phyloP scores from a whole-genome alignment of 2,113 vertebrate genomes.

The Cryptoleucopteryx plumbea region DNA sequence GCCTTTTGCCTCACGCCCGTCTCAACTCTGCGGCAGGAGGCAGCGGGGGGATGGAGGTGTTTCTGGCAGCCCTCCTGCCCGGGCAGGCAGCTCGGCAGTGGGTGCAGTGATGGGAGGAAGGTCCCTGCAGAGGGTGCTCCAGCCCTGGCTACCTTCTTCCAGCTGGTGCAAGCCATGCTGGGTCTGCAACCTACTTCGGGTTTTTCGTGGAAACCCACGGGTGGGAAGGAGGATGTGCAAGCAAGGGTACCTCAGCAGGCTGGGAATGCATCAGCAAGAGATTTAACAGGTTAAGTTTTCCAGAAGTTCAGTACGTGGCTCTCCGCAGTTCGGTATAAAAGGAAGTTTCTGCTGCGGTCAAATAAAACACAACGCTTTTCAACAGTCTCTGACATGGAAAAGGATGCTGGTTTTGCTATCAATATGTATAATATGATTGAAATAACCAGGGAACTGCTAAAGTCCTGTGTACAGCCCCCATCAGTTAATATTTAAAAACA shows the following conservation, averaged over 20 bases:
- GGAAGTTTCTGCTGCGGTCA: background rate
- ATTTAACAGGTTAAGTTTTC: background rate
- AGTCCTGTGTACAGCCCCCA: too few species aligned
- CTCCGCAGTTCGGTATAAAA: too few species aligned
- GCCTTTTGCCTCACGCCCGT: background rate
- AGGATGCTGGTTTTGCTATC: background rate
- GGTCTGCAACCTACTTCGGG: background rate
- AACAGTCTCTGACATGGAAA: background rate
- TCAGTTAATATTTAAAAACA: too few species aligned
- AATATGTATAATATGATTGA: too few species aligned
- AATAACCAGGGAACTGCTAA: too few species aligned
- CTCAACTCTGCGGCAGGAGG: fast-evolving
- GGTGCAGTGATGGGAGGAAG: background rate
- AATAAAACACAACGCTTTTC: background rate
- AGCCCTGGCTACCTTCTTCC: background rate
- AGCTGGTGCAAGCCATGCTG: background rate
- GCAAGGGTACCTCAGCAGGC: background rate
- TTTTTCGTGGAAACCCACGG: background rate
- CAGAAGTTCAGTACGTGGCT: background rate
- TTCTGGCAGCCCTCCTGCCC: background rate
- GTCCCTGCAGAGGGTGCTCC: slow-evolving; percentile 64
- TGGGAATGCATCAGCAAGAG: background rate
- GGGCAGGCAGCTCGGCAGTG: background rate
- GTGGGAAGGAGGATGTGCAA: background rate
- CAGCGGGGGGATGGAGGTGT: fast-evolving